Percentiles rank a stretch among this genome's conserved stretches.
Conservation (phyloP, 2,113 vertebrate species). For the Benitochromis conjunctus region DNA sequence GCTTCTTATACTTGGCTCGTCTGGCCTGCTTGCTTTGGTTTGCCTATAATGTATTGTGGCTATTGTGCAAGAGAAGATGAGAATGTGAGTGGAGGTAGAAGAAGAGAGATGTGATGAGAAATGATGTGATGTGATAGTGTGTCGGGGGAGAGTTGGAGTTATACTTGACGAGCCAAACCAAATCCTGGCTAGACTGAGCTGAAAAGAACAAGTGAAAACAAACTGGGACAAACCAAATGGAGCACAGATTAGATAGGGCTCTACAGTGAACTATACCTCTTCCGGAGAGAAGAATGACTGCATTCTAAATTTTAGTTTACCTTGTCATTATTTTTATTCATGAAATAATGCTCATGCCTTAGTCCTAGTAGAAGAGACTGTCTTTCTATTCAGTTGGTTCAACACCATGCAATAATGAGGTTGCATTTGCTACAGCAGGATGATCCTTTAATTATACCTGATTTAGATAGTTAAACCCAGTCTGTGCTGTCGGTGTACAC, state of each 20-base stretch:
- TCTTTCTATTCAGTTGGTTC: neutral
- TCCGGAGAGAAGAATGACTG: neutral
- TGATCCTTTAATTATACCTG: neutral
- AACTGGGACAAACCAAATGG: conserved; percentile 44
- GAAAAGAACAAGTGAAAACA: conserved; percentile 48
- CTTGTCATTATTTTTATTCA: neutral
- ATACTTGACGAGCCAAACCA: conserved; percentile 43
- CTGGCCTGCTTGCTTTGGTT: neutral
- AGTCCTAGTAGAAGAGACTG: neutral
- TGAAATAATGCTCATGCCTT: neutral
- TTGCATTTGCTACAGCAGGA: neutral
- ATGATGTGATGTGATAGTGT: conserved; percentile 16
- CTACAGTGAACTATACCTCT: neutral
- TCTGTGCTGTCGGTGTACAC: neutral
- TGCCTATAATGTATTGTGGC: neutral
- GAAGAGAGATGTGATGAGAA: conserved; percentile 8
- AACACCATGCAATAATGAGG: neutral
- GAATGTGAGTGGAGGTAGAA: neutral
- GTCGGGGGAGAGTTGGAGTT: conserved; percentile 1
- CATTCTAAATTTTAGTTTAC: conserved; percentile 1
- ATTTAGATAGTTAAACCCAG: neutral
- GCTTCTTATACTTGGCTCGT: neutral
- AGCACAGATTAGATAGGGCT: conserved; percentile 11
- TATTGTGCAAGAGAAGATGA: neutral
- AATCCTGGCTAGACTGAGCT: conserved; percentile 35